Conservation (phyloP, 2,797 vertebrate genomes). For the Sparus aurata region DNA sequence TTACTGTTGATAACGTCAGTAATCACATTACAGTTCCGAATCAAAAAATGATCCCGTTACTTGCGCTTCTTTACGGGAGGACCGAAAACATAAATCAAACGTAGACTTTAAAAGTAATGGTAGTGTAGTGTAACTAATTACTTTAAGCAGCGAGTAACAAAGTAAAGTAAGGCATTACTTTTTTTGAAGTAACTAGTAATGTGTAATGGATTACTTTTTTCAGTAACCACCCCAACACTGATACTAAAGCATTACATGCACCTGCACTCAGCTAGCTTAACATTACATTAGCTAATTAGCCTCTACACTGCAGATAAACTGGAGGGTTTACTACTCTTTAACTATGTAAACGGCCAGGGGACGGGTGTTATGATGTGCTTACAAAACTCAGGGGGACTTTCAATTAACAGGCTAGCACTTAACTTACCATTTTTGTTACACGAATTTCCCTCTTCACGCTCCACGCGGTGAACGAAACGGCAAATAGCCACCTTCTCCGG, state of each 20-base stretch:
- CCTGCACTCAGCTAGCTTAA: background rate
- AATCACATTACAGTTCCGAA: no score
- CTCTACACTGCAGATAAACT: background rate
- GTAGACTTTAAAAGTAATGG: no score
- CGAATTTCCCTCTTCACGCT: conserved; percentile 4
- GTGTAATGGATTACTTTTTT: no score
- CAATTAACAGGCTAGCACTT: conserved; percentile 11
- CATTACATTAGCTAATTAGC: background rate
- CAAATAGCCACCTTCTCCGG: background rate
- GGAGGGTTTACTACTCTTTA: background rate
- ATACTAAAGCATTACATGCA: background rate
- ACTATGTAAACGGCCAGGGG: background rate
- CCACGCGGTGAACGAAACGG: background rate
- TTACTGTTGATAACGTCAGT: no score
- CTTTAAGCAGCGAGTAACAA: no score
- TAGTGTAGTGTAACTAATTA: no score
- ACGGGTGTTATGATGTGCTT: conserved; percentile 1
- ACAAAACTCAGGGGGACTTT: conserved; percentile 2
- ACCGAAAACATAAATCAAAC: no score
- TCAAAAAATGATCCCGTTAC: no score
- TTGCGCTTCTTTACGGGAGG: no score
- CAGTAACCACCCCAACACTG: no score
- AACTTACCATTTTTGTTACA: conserved; percentile 10
- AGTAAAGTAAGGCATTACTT: no score
- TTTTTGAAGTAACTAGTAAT: no score